Conservation (phyloP, 2,797 vertebrate genomes). For the Enoplosus armatus region DNA sequence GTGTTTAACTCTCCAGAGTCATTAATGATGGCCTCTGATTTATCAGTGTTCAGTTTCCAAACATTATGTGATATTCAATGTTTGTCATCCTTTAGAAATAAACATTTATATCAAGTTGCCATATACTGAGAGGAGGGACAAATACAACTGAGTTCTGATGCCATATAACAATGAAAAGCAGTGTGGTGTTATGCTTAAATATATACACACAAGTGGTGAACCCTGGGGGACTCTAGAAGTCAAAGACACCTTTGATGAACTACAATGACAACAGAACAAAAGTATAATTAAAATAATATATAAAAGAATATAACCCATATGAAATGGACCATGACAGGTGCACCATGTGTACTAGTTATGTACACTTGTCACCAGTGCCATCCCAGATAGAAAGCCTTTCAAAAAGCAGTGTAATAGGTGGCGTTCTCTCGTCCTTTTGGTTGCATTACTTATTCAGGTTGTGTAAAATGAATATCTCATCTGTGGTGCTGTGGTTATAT, state of each 20-base stretch:
- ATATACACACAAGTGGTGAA: background rate
- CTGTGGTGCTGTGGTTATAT: too few species aligned
- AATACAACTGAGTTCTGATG: background rate
- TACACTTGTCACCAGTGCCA: too few species aligned
- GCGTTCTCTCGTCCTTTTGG: background rate
- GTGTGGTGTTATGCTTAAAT: background rate
- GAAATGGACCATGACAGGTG: too few species aligned
- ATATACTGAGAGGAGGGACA: background rate
- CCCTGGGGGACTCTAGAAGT: conserved; percentile 6
- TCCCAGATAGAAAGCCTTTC: background rate
- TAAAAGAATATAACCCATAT: background rate
- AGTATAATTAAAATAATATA: background rate
- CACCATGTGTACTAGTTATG: too few species aligned
- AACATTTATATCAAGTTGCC: background rate
- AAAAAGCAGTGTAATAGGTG: background rate
- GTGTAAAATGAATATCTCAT: background rate
- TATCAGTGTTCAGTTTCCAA: background rate
- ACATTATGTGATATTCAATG: background rate
- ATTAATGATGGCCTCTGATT: background rate
- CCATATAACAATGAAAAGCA: background rate
- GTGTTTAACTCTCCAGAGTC: background rate
- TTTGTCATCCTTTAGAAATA: too few species aligned
- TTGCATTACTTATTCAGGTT: background rate
- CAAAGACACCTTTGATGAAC: background rate
- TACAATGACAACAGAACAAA: background rate